phyloP scores from a whole-genome alignment of 2,113 vertebrate species.

The Nipponia nippon region DNA sequence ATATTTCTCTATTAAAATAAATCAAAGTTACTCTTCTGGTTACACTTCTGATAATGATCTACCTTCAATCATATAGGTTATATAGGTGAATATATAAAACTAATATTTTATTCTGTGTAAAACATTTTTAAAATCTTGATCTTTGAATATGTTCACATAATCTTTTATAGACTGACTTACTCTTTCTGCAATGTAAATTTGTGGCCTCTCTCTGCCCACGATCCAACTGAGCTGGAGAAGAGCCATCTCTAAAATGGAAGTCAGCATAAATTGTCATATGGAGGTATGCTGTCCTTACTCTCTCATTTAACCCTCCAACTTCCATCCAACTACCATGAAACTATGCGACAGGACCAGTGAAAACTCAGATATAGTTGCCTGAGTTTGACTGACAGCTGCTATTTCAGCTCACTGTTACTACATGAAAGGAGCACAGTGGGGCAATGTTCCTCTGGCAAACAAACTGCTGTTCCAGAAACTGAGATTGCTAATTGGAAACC shows the following conservation, averaged over 20 bases:
- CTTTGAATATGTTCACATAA: not conserved
- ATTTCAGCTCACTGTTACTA: not conserved
- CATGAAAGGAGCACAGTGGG: not conserved
- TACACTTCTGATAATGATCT: not conserved
- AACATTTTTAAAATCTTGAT: not conserved
- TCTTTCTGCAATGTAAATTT: not conserved
- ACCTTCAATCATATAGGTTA: not conserved
- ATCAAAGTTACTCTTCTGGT: not conserved
- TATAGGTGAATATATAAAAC: not conserved
- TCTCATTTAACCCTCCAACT: not conserved
- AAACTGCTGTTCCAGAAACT: not conserved
- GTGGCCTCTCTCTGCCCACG: not conserved
- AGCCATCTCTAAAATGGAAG: not conserved
- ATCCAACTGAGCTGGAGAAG: not conserved
- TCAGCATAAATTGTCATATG: not conserved
- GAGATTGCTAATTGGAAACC: not conserved
- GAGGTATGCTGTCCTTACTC: not conserved
- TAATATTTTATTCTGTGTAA: not conserved
- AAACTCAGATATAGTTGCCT: not conserved
- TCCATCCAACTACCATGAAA: not conserved
- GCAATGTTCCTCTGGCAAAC: not conserved
- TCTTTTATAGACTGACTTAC: not conserved
- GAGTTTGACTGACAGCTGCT: not conserved
- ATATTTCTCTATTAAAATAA: not conserved
- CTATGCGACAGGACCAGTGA: not conserved